Evolutionary conservation across 2,797 vertebrate species (phyloP).

Genomic region (Parambassis ranga): DNA sequence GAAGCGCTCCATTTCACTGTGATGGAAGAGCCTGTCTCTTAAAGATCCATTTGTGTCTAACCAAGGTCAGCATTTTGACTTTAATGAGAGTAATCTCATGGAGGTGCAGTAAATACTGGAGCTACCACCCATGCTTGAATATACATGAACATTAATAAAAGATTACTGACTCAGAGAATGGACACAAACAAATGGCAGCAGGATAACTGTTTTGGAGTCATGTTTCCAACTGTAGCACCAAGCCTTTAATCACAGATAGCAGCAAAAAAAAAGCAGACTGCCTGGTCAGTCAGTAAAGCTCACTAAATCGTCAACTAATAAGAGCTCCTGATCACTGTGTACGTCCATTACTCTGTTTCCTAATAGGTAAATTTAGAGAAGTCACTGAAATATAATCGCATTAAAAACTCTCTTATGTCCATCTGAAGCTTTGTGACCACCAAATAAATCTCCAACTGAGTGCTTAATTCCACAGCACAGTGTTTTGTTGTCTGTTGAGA

Average conservation of each 20-base stretch:
- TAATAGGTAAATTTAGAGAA: too few species aligned
- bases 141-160: conserved; percentile 27
- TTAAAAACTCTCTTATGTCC: too few species aligned
- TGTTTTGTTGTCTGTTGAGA: background rate
- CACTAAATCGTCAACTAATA: background rate
- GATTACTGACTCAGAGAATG: conserved; percentile 5
- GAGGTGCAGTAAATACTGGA: conserved; percentile 48
- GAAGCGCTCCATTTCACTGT: conserved; percentile 68
- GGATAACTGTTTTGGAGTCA: background rate
- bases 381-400: background rate
- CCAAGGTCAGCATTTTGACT: conserved; percentile 71
- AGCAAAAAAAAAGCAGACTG: background rate
- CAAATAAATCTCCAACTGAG: conserved; percentile 19
- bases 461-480: conserved; percentile 25
- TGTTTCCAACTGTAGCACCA: background rate
- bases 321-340: too few species aligned
- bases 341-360: too few species aligned
- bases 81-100: conserved; percentile 58
- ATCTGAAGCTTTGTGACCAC: background rate
- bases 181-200: conserved; percentile 11
- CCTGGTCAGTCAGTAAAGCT: conserved; percentile 15
- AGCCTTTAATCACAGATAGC: background rate
- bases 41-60: conserved; percentile 70
- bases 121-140: conserved; percentile 15
- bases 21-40: conserved; percentile 73